These are phyloP conservation scores for Bagarius yarrelli DNA, from an alignment of 2,113 vertebrate species.

Conservation along the genomic window DNA sequence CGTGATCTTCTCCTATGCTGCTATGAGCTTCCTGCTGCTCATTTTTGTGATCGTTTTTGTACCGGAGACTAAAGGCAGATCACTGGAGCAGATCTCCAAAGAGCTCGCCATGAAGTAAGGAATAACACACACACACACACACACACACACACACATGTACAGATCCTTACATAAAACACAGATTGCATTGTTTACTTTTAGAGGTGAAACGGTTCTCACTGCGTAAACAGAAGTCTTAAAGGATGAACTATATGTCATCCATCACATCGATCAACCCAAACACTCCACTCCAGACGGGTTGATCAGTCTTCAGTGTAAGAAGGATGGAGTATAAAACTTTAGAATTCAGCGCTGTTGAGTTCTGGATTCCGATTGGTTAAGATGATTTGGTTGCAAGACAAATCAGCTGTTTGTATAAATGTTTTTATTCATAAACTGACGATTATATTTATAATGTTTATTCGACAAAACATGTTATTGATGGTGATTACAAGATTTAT, in stretches of 20 bases:
- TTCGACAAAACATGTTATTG: no score
- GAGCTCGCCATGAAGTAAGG: conserved; percentile 87
- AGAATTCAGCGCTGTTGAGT: background rate
- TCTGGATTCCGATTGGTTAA: background rate
- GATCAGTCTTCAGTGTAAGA: background rate
- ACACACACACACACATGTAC: background rate
- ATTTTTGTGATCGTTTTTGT: conserved; percentile 84
- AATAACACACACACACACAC: background rate
- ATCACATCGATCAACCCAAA: background rate
- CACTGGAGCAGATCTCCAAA: conserved; percentile 91
- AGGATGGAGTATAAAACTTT: background rate
- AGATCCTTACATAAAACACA: background rate
- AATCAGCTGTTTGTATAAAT: background rate
- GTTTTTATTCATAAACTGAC: background rate
- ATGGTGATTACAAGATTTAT: no score
- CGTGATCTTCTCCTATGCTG: conserved; percentile 85
- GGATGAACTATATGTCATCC: background rate
- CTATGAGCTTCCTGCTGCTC: conserved; percentile 84
- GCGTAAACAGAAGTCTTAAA: background rate
- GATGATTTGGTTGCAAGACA: background rate
- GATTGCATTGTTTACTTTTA: background rate
- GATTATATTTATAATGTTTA: no score
- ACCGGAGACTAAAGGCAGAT: conserved; percentile 87
- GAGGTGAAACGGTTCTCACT: background rate
- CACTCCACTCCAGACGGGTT: background rate